Conservation (phyloP, 2,888 invertebrate species). For the Lasioglossum lativentre region DNA sequence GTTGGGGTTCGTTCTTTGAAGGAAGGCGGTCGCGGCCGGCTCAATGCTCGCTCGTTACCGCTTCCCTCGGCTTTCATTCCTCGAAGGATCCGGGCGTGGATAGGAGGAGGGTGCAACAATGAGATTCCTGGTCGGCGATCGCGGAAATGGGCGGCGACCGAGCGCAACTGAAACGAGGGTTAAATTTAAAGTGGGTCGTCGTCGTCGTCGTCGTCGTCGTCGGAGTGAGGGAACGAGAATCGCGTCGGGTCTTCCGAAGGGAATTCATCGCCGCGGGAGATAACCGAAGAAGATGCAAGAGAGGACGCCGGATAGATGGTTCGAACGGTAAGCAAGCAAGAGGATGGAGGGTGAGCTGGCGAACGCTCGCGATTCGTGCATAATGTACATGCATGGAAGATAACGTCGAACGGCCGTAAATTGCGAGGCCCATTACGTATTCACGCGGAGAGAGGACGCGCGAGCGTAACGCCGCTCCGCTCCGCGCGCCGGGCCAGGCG, state of each 20-base stretch:
- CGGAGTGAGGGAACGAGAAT: not conserved
- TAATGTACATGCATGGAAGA: conserved; percentile 45
- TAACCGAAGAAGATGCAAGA: not conserved
- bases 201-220: conserved; percentile 21
- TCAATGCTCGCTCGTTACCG: conserved; percentile 38
- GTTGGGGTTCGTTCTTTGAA: conserved; percentile 12
- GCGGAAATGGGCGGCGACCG: conserved; percentile 37
- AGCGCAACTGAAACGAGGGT: conserved; percentile 35
- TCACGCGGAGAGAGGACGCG: conserved; percentile 34
- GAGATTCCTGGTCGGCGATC: conserved; percentile 12
- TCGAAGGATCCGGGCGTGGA: not conserved
- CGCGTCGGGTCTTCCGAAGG: conserved; percentile 13
- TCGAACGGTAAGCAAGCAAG: not conserved
- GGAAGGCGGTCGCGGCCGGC: not conserved
- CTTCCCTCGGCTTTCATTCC: conserved; percentile 13
- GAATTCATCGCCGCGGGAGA: conserved; percentile 26
- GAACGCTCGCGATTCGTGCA: conserved; percentile 28
- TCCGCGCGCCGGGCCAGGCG: not conserved
- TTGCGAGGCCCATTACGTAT: conserved; percentile 47
- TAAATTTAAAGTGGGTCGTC: conserved; percentile 46
- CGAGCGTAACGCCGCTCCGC: not conserved
- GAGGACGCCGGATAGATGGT: not conserved
- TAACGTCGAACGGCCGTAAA: conserved; percentile 50
- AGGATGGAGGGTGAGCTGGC: not conserved
- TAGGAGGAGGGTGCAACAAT: not conserved